phyloP scores from a whole-genome alignment of 2,113 vertebrate species.

The Takifugu bimaculatus region DNA sequence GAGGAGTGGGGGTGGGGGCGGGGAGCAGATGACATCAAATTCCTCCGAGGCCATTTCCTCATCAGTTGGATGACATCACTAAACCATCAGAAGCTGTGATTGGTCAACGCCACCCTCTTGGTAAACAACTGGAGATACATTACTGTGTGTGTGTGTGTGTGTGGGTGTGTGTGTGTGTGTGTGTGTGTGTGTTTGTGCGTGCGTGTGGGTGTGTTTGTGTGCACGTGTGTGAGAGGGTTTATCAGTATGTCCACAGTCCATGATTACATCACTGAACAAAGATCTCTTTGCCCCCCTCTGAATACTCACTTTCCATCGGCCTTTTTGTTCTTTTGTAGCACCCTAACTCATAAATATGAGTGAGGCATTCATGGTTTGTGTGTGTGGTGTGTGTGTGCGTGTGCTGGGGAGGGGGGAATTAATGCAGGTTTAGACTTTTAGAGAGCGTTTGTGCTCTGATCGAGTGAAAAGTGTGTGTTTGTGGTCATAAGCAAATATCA shows the following conservation, averaged over 20 bases:
- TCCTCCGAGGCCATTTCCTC: conserved; percentile 64
- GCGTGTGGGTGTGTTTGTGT: not conserved
- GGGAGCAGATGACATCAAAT: conserved; percentile 53
- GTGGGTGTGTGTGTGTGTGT: conserved; percentile 18
- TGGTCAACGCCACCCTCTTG: conserved; percentile 46
- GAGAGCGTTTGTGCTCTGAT: too few relatives aligned
- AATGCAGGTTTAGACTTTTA: too few relatives aligned
- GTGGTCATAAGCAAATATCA: too few relatives aligned
- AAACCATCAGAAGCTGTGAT: conserved; percentile 44
- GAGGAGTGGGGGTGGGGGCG: not conserved
- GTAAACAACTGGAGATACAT: conserved; percentile 65
- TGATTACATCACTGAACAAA: too few relatives aligned
- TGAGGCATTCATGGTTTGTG: too few relatives aligned
- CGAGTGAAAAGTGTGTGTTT: too few relatives aligned
- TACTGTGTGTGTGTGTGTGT: conserved; percentile 28
- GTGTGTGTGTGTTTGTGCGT: conserved; percentile 15
- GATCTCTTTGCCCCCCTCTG: too few relatives aligned
- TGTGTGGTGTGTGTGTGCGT: too few relatives aligned
- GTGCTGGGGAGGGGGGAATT: too few relatives aligned
- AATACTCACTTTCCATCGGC: too few relatives aligned
- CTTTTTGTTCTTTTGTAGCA: too few relatives aligned
- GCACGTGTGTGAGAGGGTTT: conserved; percentile 1
- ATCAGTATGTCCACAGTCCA: not conserved
- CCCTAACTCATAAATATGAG: too few relatives aligned
- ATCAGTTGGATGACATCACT: conserved; percentile 70